Evolutionary conservation across 2,113 vertebrate species (phyloP).

Genomic region (Brachyhypopomus occidentalis): DNA sequence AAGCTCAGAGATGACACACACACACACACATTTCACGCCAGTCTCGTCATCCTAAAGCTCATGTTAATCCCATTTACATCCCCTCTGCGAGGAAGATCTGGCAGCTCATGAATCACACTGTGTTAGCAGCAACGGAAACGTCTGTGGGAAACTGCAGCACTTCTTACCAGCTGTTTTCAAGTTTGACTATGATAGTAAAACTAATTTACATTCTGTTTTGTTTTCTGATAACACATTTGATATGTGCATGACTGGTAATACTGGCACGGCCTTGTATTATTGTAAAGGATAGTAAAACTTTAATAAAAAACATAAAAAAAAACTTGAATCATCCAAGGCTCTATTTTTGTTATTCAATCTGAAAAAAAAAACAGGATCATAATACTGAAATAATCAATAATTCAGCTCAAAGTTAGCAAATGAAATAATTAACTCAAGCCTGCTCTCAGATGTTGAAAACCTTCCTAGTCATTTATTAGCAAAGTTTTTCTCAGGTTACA

Average conservation of each 20-base stretch:
- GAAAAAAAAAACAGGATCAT: too few relatives aligned
- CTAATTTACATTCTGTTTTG: not conserved
- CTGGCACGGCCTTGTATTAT: too few relatives aligned
- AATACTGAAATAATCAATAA: not conserved
- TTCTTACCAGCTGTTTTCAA: not conserved
- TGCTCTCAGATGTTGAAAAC: not conserved
- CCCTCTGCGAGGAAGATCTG: not conserved
- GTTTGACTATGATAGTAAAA: not conserved
- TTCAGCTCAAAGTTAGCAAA: conserved; percentile 16
- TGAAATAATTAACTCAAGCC: not conserved
- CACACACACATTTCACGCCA: not conserved
- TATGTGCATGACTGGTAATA: too few relatives aligned
- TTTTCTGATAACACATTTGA: too few relatives aligned
- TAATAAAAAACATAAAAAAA: too few relatives aligned
- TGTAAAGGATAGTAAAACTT: too few relatives aligned
- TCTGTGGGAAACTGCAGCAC: not conserved
- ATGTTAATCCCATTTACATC: conserved; percentile 4
- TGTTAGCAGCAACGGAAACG: conserved; percentile 16
- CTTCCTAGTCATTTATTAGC: not conserved
- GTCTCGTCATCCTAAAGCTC: not conserved
- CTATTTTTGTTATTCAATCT: too few relatives aligned
- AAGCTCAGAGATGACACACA: conserved; percentile 27
- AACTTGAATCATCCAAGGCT: too few relatives aligned
- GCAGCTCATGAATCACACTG: not conserved
- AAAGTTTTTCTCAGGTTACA: not conserved